A percentile compares a stretch with the other conserved stretches of the same genome.
Conservation (phyloP, 35 echinoderm and acorn worm species). For the Ophiothrix spiculata region DNA sequence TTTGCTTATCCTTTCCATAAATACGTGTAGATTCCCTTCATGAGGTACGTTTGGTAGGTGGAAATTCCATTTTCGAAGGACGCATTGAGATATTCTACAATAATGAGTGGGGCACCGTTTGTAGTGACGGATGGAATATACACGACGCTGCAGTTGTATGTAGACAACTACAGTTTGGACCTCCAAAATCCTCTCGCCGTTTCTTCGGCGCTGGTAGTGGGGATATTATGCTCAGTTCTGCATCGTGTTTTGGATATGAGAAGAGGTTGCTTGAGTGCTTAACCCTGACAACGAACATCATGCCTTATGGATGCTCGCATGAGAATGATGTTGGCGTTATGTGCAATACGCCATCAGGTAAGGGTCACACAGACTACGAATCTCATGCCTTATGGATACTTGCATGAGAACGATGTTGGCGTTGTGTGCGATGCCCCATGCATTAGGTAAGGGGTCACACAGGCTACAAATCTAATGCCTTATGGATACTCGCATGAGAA, state of each 20-base stretch:
- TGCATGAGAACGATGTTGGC: too few relatives aligned
- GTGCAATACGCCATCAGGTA: neutral
- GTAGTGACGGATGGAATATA: conserved; percentile 33
- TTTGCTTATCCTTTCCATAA: neutral
- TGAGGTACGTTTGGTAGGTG: conserved; percentile 23
- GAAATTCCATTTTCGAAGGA: neutral
- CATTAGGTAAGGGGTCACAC: too few relatives aligned
- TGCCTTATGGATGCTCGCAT: neutral
- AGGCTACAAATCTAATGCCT: too few relatives aligned
- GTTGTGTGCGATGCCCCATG: too few relatives aligned
- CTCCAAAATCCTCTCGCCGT: neutral
- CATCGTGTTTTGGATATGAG: neutral
- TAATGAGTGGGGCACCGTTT: conserved; percentile 19
- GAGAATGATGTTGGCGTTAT: neutral
- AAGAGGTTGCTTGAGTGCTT: neutral
- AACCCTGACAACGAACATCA: neutral
- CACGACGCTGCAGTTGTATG: conserved; percentile 26
- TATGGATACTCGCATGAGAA: neutral
- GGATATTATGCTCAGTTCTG: neutral
- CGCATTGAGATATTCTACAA: conserved; percentile 14
- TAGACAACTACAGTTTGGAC: conserved; percentile 14
- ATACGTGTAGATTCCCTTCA: neutral
- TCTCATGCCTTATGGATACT: too few relatives aligned
- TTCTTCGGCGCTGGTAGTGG: neutral
- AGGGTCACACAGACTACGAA: neutral